Evolutionary conservation across 2,888 invertebrate genomes (phyloP).

Genomic region (Vandiemenella viatica): DNA sequence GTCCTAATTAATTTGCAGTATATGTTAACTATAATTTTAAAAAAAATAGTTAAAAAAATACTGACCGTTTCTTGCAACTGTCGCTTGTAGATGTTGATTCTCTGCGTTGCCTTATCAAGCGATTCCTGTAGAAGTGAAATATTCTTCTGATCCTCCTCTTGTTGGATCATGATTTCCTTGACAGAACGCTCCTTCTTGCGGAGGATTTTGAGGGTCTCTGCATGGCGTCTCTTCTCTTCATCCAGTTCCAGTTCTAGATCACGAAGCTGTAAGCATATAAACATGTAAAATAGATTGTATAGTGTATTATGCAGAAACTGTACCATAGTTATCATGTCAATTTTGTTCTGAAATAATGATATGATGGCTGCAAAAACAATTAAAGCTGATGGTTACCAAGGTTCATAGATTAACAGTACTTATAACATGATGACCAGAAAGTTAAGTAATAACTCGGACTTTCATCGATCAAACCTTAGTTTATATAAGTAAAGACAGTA

Average conservation of each 20-base stretch:
- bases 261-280: slow-evolving; percentile 57
- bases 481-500: no score
- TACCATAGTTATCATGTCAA: no score
- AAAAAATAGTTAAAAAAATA: slow-evolving; percentile 1
- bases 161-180: slow-evolving; percentile 88
- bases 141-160: slow-evolving; percentile 95
- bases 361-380: no score
- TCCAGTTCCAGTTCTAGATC: slow-evolving; percentile 89
- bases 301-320: no score
- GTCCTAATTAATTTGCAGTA: neutral
- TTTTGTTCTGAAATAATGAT: no score
- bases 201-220: slow-evolving; percentile 92
- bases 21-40: neutral
- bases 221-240: slow-evolving; percentile 92
- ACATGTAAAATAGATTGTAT: no score
- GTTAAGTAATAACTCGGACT: no score
- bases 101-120: slow-evolving; percentile 73
- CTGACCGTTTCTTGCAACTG: slow-evolving; percentile 81
- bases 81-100: slow-evolving; percentile 87
- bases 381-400: no score
- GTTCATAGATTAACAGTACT: no score
- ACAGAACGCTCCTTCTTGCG: slow-evolving; percentile 96
- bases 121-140: slow-evolving; percentile 80
- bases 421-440: no score
- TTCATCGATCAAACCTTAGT: no score